These are phyloP conservation scores for Priocnemis perturbator DNA, from an alignment of 2,888 invertebrate species.

Conservation along the genomic window DNA sequence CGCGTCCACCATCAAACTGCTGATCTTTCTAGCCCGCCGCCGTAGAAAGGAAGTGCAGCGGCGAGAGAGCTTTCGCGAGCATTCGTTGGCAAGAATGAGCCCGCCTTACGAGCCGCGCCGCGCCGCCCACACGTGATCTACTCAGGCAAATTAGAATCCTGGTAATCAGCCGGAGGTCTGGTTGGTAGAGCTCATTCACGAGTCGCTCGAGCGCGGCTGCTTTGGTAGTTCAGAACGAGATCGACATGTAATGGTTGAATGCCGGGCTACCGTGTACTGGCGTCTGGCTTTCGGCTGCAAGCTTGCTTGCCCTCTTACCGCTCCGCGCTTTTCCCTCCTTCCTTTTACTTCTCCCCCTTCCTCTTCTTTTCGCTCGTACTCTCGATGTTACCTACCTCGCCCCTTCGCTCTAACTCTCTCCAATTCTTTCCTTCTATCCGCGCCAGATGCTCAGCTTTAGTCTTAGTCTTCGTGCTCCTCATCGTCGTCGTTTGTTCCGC, in stretches of 20 bases:
- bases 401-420: no score
- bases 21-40: no score
- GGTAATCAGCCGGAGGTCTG: conserved; percentile 21
- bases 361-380: no score
- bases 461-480: no score
- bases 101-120: conserved; percentile 29
- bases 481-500: no score
- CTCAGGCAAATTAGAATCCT: conserved; percentile 49
- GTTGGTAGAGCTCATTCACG: neutral
- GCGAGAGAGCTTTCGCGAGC: conserved; percentile 1
- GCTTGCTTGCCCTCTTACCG: no score
- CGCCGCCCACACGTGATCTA: conserved; percentile 27
- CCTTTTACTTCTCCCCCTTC: neutral
- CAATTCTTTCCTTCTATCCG: no score
- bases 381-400: no score
- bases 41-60: neutral
- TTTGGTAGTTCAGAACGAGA: conserved; percentile 1
- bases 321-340: neutral
- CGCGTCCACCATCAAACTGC: no score
- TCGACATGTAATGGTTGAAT: conserved; percentile 7
- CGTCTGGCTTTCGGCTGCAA: no score
- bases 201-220: neutral
- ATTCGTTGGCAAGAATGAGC: conserved; percentile 1
- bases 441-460: no score
- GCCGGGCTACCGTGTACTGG: no score